Evolutionary conservation across 2,888 invertebrate genomes (phyloP).

Genomic region (Cancer borealis): DNA sequence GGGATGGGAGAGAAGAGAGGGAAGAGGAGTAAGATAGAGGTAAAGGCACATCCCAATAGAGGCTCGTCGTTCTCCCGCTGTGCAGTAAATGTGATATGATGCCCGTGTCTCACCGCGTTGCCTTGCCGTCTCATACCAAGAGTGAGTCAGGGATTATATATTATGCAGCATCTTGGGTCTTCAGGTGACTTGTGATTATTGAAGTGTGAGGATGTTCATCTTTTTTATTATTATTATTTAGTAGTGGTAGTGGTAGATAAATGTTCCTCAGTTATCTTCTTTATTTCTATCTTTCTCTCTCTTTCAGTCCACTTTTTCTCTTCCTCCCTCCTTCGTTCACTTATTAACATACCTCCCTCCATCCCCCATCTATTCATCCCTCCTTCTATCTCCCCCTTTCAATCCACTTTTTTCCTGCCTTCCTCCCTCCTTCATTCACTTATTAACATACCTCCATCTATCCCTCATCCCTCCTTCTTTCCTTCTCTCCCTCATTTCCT

Average conservation of each 20-base stretch:
- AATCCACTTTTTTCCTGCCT: not conserved
- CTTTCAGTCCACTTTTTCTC: not conserved
- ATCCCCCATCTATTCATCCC: not conserved
- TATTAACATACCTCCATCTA: not conserved
- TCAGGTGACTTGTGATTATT: not conserved
- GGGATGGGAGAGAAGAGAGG: not conserved
- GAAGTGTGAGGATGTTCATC: not conserved
- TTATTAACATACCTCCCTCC: not conserved
- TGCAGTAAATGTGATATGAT: constrained; percentile 21
- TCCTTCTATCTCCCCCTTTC: not conserved
- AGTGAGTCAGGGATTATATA: not conserved
- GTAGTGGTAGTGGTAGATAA: too few species aligned
- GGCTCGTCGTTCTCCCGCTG: not conserved
- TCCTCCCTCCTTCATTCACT: not conserved
- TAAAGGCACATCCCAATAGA: not conserved
- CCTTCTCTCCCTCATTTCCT: not conserved
- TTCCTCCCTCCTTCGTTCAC: not conserved
- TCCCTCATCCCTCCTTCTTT: not conserved
- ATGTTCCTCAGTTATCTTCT: too few species aligned
- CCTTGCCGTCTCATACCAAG: not conserved
- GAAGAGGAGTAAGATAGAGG: not conserved
- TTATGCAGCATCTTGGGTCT: not conserved
- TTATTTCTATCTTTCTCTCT: not conserved
- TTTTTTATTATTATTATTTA: not conserved
- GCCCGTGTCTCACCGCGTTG: not conserved